Conservation (phyloP, 2,797 vertebrate genomes). For the Apogon hyalosoma region DNA sequence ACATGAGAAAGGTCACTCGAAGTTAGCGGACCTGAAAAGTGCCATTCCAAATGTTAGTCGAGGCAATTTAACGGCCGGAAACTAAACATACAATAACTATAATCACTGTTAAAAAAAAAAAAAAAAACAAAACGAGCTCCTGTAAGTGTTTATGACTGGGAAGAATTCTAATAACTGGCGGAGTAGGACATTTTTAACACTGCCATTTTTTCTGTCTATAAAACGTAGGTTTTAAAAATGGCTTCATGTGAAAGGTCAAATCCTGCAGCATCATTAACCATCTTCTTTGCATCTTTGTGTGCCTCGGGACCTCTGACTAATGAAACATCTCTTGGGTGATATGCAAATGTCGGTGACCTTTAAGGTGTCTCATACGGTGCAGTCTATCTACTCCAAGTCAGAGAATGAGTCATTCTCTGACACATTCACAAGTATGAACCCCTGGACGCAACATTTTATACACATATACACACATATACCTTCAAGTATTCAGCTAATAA, state of each 20-base stretch:
- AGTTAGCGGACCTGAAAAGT: conserved; percentile 34
- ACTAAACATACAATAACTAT: conserved; percentile 49
- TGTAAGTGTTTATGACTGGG: conserved; percentile 46
- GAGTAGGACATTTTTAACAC: conserved; percentile 25
- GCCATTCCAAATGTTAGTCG: conserved; percentile 42
- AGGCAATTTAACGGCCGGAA: conserved; percentile 40
- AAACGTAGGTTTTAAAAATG: conserved; percentile 49
- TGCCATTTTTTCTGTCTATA: conserved; percentile 32
- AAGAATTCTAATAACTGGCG: conserved; percentile 36
- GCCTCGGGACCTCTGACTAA: conserved; percentile 30
- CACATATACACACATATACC: conserved; percentile 3
- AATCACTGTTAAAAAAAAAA: conserved; percentile 12
- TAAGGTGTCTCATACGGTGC: conserved; percentile 12
- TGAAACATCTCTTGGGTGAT: conserved; percentile 42
- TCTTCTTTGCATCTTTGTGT: conserved; percentile 25
- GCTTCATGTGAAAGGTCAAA: conserved; percentile 59
- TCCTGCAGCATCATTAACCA: conserved; percentile 40
- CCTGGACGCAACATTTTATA: neutral
- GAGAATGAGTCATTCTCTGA: neutral
- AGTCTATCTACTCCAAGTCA: conserved; percentile 1
- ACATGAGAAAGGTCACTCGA: conserved; percentile 55
- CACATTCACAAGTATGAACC: conserved; percentile 1
- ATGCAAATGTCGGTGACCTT: conserved; percentile 56
- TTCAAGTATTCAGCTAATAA: neutral
- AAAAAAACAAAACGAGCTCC: conserved; percentile 12